Evolutionary conservation across 2,113 vertebrate genomes (phyloP), one percentile per base, ranked within the genome.

Genomic region (Onychostruthus taczanowskii): DNA sequence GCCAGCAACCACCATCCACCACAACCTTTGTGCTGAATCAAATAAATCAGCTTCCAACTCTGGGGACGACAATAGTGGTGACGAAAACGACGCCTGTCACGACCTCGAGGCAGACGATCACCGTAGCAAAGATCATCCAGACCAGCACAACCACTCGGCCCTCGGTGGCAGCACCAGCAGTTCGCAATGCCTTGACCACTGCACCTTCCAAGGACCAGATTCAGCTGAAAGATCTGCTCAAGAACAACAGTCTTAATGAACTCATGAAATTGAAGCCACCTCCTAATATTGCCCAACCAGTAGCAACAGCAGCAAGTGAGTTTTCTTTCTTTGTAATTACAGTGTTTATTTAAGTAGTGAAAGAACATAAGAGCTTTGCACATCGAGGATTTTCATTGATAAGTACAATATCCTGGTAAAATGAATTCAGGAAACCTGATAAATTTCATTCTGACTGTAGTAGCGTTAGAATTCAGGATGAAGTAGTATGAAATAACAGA

Each of bases 1-100:
- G 41, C 67, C 94, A 98, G 98, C 99, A 99, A 95, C 99, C 99
- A 96, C 99, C 99, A 83, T 99, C 99, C 79, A 99, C 99, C 92
- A 99, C 99, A 88, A 99, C 99, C 4, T 99, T 99, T 97, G 99
- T 99, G 97, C 98, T 99, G 97, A 99, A 99, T 98, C 99, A 99
- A 95, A 98, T 99, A 92, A 99, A 99, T 98, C 99, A 99, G 96
- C 98, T 99, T 96, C 99, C 99, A 16, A 99, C 99, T 13, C 97
- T 99, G 69, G 99, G 99, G 89, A 98, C 98, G 67, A 98, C 98
- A 30, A 98, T 99, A 73, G 98, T 98, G 72, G 99, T 98, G 97
- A 98, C 99, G 94, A 99, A 99, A 96, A 99, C 99, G 8, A 98
- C 99, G 9, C 98, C 97, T 15, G 98, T 98, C 50, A 98, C 99